Percentiles rank a stretch among this genome's conserved stretches.
phyloP scores from a whole-genome alignment of 1,140 invertebrate genomes.

The Pseudomyrmex flavicornis region DNA sequence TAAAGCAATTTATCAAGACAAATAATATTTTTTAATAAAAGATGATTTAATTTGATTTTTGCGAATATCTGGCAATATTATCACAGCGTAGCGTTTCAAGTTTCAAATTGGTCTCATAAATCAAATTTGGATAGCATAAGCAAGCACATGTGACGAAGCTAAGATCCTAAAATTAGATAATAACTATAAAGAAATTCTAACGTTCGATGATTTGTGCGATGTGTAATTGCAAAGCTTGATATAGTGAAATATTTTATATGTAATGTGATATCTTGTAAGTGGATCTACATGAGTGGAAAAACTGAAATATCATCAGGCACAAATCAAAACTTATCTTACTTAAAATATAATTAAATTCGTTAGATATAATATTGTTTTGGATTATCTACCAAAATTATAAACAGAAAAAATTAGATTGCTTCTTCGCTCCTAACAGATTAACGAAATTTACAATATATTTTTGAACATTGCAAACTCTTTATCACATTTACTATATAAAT shows the following conservation, averaged over 20 bases:
- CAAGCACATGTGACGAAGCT: neutral
- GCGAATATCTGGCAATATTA: slow-evolving; percentile 18
- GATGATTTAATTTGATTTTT: neutral
- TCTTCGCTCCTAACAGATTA: neutral
- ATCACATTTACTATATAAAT: slow-evolving; percentile 15
- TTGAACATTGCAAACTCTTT: slow-evolving; percentile 16
- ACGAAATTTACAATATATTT: neutral
- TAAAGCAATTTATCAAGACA: neutral
- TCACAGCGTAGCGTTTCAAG: neutral
- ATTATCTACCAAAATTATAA: slow-evolving; percentile 6
- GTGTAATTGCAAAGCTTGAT: slow-evolving; percentile 6
- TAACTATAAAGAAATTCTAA: neutral
- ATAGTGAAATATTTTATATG: slow-evolving; percentile 25
- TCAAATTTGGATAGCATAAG: slow-evolving; percentile 19
- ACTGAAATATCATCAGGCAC: slow-evolving; percentile 15
- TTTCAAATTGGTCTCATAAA: slow-evolving; percentile 5
- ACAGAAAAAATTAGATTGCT: slow-evolving; percentile 3
- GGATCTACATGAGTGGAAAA: no score
- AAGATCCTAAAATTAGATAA: slow-evolving; percentile 10
- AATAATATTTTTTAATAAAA: neutral
- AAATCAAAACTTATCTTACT: neutral
- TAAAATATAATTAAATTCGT: neutral
- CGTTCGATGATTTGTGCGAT: neutral
- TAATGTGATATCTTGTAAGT: slow-evolving; percentile 21
- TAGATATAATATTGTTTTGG: slow-evolving; percentile 17